These are phyloP conservation scores for Chymomyza caudatula DNA, from an alignment of 2,888 invertebrate species.

Conservation along the genomic window DNA sequence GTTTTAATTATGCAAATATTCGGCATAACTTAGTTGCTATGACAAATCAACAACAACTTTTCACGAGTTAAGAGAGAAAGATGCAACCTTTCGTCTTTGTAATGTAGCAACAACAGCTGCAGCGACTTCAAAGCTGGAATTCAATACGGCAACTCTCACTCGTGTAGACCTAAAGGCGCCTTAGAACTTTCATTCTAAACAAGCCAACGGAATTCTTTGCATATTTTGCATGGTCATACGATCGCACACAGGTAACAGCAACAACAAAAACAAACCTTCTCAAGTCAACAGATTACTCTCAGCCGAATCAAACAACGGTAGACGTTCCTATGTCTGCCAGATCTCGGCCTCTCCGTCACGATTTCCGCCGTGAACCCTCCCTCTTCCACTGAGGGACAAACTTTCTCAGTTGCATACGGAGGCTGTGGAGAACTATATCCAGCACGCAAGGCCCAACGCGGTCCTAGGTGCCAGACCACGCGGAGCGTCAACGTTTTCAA, in stretches of 20 bases:
- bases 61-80: background rate
- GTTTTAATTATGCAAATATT: constrained; percentile 73
- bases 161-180: background rate
- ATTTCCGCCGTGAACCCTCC: too few species aligned
- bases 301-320: too few species aligned
- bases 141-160: background rate
- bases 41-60: constrained; percentile 23
- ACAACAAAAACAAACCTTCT: too few species aligned
- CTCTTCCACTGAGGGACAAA: too few species aligned
- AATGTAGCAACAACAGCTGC: constrained; percentile 33
- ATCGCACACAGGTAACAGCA: background rate
- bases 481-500: too few species aligned
- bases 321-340: too few species aligned
- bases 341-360: too few species aligned
- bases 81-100: constrained; percentile 34
- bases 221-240: background rate
- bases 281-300: too few species aligned
- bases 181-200: background rate
- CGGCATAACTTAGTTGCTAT: constrained; percentile 58
- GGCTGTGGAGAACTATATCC: too few species aligned
- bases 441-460: too few species aligned
- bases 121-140: constrained; percentile 65
- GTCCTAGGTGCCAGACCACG: too few species aligned
- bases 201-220: background rate
- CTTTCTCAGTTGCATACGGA: too few species aligned